Evolutionary conservation across 2,113 vertebrate species (phyloP).

Genomic region (Argyrosomus japonicus): DNA sequence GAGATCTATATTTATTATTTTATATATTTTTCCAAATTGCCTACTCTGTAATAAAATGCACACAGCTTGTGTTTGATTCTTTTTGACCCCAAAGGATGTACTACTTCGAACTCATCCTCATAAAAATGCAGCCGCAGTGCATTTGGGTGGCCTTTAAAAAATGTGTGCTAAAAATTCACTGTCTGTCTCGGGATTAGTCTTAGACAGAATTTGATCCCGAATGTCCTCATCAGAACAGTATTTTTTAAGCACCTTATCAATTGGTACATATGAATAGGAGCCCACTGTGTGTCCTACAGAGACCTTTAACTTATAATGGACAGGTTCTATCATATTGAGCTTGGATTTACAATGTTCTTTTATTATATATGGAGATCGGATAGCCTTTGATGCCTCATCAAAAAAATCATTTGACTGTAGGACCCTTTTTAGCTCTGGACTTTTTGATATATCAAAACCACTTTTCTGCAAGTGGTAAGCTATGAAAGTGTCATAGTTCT

Average conservation of each 20-base stretch:
- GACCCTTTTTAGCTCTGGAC: neutral
- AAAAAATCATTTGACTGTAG: slow-evolving; percentile 6
- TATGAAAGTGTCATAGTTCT: neutral
- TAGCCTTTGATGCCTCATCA: neutral
- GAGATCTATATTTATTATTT: no score
- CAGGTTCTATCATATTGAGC: neutral
- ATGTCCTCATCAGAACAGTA: slow-evolving; percentile 42
- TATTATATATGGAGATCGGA: slow-evolving; percentile 9
- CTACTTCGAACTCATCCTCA: slow-evolving; percentile 24
- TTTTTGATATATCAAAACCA: neutral
- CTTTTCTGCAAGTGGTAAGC: neutral
- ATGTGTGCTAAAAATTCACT: slow-evolving; percentile 1
- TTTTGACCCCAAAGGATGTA: no score
- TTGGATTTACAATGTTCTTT: slow-evolving; percentile 30
- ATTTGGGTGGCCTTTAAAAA: slow-evolving; percentile 40
- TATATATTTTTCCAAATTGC: no score
- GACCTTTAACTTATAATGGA: neutral
- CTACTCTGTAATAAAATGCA: no score
- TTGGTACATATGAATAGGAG: slow-evolving; percentile 34
- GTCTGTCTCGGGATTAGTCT: no score
- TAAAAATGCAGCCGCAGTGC: slow-evolving; percentile 43
- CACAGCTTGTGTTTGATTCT: no score
- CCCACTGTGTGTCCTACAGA: slow-evolving; percentile 32
- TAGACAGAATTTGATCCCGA: slow-evolving; percentile 5
- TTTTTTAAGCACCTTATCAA: slow-evolving; percentile 22